phyloP scores from a whole-genome alignment of 2,888 invertebrate species.

The Phyto melanocephala region DNA sequence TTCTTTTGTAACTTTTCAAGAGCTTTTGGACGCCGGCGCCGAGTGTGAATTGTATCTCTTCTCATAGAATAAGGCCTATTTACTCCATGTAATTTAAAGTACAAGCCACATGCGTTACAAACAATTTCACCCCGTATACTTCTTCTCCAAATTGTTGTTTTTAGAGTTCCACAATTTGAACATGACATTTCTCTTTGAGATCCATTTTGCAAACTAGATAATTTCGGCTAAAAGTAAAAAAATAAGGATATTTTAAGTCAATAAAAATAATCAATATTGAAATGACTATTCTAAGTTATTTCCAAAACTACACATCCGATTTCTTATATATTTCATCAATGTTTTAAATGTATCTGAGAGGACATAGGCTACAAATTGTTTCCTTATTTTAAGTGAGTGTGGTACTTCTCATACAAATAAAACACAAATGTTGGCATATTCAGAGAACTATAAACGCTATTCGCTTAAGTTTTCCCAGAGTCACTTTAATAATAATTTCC shows the following conservation, averaged over 20 bases:
- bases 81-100: slow-evolving; percentile 97
- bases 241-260: slow-evolving; percentile 7
- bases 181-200: slow-evolving; percentile 88
- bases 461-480: too few relatives aligned
- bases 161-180: slow-evolving; percentile 98
- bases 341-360: too few relatives aligned
- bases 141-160: slow-evolving; percentile 98
- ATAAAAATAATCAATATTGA: too few relatives aligned
- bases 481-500: too few relatives aligned
- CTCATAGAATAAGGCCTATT: slow-evolving; percentile 96
- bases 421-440: too few relatives aligned
- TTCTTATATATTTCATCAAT: too few relatives aligned
- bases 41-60: slow-evolving; percentile 96
- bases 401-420: too few relatives aligned
- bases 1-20: slow-evolving; percentile 82
- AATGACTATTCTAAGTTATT: too few relatives aligned
- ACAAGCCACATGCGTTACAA: slow-evolving; percentile 98
- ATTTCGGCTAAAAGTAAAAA: slow-evolving; percentile 67
- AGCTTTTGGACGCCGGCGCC: slow-evolving; percentile 91
- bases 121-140: slow-evolving; percentile 98
- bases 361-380: too few relatives aligned
- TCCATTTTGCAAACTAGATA: slow-evolving; percentile 68
- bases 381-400: too few relatives aligned
- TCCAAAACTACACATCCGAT: too few relatives aligned
- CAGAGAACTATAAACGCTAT: too few relatives aligned